phyloP scores from a whole-genome alignment of 2,113 vertebrate genomes.

The Eulemur rufifrons region DNA sequence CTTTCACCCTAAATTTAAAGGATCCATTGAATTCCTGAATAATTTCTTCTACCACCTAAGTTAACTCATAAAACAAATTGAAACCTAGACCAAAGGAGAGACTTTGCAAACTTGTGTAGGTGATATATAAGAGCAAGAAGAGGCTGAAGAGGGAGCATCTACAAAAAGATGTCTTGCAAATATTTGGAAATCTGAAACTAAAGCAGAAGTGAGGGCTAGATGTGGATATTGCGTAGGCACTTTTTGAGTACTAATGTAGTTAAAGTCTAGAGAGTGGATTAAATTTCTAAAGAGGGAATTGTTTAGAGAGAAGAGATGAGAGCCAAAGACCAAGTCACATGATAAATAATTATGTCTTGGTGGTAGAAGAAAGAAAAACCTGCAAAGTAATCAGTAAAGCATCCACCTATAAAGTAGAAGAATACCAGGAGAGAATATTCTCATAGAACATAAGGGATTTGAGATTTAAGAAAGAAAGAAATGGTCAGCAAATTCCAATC shows the following conservation, averaged over 20 bases:
- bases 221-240: background rate
- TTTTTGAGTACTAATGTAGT: background rate
- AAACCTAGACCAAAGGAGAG: background rate
- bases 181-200: background rate
- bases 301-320: background rate
- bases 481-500: background rate
- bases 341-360: background rate
- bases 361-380: background rate
- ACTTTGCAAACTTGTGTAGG: background rate
- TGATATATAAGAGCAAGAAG: background rate
- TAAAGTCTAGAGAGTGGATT: background rate
- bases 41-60: background rate
- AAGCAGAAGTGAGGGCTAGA: background rate
- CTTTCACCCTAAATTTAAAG: background rate
- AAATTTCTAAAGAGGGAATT: background rate
- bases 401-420: background rate
- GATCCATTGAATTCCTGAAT: background rate
- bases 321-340: background rate
- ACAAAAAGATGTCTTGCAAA: background rate
- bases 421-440: background rate
- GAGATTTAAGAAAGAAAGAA: background rate
- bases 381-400: background rate
- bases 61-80: background rate
- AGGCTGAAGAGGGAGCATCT: background rate
- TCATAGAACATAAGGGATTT: background rate